Conservation (phyloP, 2,113 vertebrate genomes). For the Burhinus oedicnemus region DNA sequence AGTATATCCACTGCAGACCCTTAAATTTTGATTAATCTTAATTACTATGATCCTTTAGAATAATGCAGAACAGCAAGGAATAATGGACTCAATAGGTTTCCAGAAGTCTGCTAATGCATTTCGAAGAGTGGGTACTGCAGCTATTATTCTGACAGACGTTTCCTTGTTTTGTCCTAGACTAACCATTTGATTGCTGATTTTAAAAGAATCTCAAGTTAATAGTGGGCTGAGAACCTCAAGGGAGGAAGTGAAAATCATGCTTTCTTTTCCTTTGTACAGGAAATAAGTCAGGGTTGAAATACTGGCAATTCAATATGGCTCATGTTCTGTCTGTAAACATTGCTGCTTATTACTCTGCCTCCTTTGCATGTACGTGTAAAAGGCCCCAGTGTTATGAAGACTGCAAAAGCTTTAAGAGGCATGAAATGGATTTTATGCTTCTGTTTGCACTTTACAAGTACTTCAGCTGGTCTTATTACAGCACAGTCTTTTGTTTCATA, state of each 20-base stretch:
- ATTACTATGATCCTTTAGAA: background rate
- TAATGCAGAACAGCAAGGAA: background rate
- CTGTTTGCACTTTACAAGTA: background rate
- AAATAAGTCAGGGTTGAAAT: background rate
- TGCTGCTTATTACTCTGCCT: background rate
- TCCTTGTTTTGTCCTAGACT: background rate
- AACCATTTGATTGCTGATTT: background rate
- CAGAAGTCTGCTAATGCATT: background rate
- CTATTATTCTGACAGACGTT: background rate
- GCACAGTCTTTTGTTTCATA: background rate
- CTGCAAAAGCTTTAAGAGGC: background rate
- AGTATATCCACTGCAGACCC: background rate
- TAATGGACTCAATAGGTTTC: background rate
- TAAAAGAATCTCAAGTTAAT: background rate
- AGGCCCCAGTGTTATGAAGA: background rate
- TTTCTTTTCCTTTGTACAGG: background rate
- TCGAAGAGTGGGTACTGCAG: background rate
- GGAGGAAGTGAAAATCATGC: background rate
- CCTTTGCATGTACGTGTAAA: background rate
- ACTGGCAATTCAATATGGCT: background rate
- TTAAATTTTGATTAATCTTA: background rate
- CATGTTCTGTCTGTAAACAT: background rate
- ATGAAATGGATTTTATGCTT: background rate
- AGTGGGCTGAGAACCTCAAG: background rate
- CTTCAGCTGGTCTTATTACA: background rate